Conservation (phyloP, 2,797 vertebrate species). For the Danio kyathit region DNA sequence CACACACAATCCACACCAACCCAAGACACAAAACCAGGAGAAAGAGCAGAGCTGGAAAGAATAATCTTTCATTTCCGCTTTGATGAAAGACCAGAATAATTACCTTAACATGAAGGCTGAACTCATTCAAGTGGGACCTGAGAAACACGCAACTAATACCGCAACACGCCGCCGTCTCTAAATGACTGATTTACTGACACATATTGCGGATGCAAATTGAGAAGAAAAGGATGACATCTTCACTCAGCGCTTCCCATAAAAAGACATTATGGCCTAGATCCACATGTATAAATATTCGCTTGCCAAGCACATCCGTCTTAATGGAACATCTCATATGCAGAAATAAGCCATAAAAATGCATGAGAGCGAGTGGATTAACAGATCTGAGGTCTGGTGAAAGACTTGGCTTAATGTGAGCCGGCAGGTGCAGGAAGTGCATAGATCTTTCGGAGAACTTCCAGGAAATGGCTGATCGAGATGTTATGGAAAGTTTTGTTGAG, state of each 20-base stretch:
- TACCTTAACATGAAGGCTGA: constrained; percentile 40
- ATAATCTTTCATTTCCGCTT: constrained; percentile 53
- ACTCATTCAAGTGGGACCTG: constrained; percentile 32
- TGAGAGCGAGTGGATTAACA: constrained; percentile 27
- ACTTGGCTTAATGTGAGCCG: constrained; percentile 56
- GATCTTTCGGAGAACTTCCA: constrained; percentile 36
- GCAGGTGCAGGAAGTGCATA: constrained; percentile 49
- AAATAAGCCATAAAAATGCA: constrained; percentile 55
- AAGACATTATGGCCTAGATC: constrained; percentile 37
- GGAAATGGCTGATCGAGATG: constrained; percentile 42
- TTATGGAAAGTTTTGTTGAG: constrained; percentile 24
- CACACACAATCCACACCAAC: not conserved
- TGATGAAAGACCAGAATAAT: constrained; percentile 54
- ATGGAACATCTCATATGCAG: constrained; percentile 51
- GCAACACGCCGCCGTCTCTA: constrained; percentile 19
- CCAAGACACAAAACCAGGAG: not conserved
- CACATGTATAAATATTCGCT: constrained; percentile 50
- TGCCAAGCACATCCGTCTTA: constrained; percentile 54
- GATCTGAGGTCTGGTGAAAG: constrained; percentile 13
- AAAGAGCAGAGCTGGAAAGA: constrained; percentile 19
- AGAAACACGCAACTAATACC: constrained; percentile 41
- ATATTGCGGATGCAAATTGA: constrained; percentile 35
- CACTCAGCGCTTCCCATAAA: constrained; percentile 41
- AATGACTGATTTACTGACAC: constrained; percentile 48
- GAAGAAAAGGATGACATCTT: constrained; percentile 46